Base-by-base conservation (phyloP, 2,113 vertebrate species). In the Salminus brasiliensis region DNA sequence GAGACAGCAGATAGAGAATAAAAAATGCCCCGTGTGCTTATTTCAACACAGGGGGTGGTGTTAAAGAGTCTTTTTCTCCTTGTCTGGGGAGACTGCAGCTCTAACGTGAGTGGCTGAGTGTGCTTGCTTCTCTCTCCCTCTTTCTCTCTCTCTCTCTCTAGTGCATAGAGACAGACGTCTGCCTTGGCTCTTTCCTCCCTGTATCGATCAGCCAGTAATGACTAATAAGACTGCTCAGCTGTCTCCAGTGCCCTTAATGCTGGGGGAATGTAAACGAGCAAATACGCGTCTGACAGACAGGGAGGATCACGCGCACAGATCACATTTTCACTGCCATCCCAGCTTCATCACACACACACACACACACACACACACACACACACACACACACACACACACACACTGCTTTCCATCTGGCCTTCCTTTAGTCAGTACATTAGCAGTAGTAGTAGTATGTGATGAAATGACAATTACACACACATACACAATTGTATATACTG, bases 131-230 rank as follows among this genome's bases (percentile, higher is more conserved):
- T 63, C 76, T 88, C 75, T 81, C 87, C 47, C 49, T 49, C 23
- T 57, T 66, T 71, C 66, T 74, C 70, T 25, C 49, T 83, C 85
- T 86, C 85, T 82, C 82, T 81, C 85, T 84, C 87, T 87, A 86
- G 83, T 87, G 85, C 82, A 84, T 87, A 88, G 88, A 91, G 88
- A 91, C 89, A 88, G 82, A 84, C 87, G 81, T 89, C 87, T 87
- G 55, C 86, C 82, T 88, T 89, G 85, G 87, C 86, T 49, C 84
- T 86, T 88, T 80, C 83, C 80, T 81, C 75, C 79, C 41, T 81
- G 86, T 85, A 89, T 91, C 87, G 87, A 89, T 87, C 87, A 86
- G 84, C 72, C 76, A 52, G 73, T 82, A 39, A 87, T 85, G 88
- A 91, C 79, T 84, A 80, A 87, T 89, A 87, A 87, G 60, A 86